phyloP scores from a whole-genome alignment of 2,888 invertebrate genomes.

The Drosophila quasianomalipes region DNA sequence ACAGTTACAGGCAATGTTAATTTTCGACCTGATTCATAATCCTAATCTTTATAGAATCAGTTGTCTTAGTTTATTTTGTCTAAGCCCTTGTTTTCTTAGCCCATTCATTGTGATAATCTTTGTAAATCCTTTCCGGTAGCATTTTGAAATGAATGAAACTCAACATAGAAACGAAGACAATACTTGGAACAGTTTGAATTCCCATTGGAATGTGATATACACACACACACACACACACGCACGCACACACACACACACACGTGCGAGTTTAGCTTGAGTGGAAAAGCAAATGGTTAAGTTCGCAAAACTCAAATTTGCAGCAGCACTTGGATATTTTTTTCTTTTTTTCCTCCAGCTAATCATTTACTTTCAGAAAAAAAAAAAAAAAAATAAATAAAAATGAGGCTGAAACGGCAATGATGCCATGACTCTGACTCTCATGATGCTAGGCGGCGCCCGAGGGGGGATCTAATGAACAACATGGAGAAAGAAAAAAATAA shows the following conservation, averaged over 20 bases:
- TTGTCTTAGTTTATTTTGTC: conserved; percentile 2
- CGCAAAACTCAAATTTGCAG: conserved; percentile 26
- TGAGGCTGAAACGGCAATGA: conserved; percentile 44
- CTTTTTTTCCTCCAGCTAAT: conserved; percentile 38
- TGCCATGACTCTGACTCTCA: conserved; percentile 44
- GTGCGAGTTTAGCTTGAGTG: background rate
- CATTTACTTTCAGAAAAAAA: conserved; percentile 68
- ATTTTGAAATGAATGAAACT: conserved; percentile 1
- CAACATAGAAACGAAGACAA: background rate
- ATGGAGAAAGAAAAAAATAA: conserved; percentile 4
- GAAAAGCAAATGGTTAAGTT: conserved; percentile 39
- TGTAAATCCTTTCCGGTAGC: conserved; percentile 35
- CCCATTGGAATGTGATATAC: conserved; percentile 17
- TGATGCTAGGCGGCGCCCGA: conserved; percentile 37
- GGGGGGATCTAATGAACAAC: conserved; percentile 26
- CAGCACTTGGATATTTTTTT: conserved; percentile 14
- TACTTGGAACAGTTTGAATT: conserved; percentile 6
- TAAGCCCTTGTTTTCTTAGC: background rate
- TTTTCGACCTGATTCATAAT: background rate
- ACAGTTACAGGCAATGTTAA: background rate
- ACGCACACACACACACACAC: background rate
- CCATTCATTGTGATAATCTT: conserved; percentile 23
- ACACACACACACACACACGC: background rate
- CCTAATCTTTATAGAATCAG: conserved; percentile 14
- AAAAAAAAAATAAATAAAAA: conserved; percentile 17